Evolutionary conservation across 2,888 invertebrate species (phyloP).

Genomic region (Lithophane ornitopus): DNA sequence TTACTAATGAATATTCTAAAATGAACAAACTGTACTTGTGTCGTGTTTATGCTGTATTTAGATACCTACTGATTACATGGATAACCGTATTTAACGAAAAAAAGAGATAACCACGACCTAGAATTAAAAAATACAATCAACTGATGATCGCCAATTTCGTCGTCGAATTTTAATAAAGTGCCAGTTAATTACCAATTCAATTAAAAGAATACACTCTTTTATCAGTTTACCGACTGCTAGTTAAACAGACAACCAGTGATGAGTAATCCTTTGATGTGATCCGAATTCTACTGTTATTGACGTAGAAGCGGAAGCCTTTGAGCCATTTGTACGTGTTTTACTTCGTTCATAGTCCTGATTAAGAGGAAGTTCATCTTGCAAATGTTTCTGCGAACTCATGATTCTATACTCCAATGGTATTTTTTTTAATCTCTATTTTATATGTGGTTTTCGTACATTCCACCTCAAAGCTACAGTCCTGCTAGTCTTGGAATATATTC

Average conservation of each 20-base stretch:
- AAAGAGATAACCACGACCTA: not conserved
- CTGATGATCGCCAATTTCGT: not conserved
- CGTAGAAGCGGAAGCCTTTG: constrained; percentile 48
- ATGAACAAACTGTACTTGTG: not conserved
- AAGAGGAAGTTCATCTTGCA: constrained; percentile 14
- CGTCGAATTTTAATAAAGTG: constrained; percentile 25
- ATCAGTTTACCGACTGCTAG: constrained; percentile 15
- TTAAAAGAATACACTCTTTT: constrained; percentile 37
- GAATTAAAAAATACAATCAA: constrained; percentile 17
- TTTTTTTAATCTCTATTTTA: not conserved
- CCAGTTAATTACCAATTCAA: constrained; percentile 23
- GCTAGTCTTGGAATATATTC: not conserved
- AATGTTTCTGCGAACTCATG: constrained; percentile 8
- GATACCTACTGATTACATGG: not conserved
- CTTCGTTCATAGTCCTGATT: constrained; percentile 22
- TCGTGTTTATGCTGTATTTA: too few relatives aligned
- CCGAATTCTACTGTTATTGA: constrained; percentile 20
- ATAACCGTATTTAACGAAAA: not conserved
- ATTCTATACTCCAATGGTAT: not conserved
- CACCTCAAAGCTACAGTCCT: not conserved
- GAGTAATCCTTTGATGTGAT: constrained; percentile 47
- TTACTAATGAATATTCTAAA: not conserved
- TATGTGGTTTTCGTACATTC: not conserved
- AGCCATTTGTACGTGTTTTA: constrained; percentile 15
- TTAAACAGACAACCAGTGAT: constrained; percentile 37